Percentiles rank a stretch among this genome's conserved stretches.
Conservation (phyloP, 2,113 vertebrate genomes). For the Anguilla japonica region DNA sequence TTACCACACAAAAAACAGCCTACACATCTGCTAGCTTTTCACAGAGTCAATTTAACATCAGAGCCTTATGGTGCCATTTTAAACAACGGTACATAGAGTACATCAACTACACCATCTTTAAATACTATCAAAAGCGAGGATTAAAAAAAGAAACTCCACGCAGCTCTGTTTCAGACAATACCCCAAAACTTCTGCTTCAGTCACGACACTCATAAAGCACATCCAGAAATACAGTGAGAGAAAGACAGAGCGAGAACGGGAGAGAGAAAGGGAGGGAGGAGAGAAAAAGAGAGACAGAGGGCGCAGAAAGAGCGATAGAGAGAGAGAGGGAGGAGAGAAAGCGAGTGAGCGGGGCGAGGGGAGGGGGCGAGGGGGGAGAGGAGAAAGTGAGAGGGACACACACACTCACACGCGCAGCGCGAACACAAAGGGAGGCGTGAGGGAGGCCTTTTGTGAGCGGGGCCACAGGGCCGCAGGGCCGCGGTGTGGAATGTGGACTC, state of each 20-base stretch:
- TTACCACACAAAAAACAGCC: not conserved
- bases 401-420: not conserved
- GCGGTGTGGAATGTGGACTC: slow-evolving; percentile 29
- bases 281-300: not conserved
- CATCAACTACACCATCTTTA: no score
- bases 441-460: slow-evolving; percentile 35
- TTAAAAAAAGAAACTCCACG: no score
- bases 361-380: not conserved
- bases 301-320: not conserved
- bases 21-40: not conserved
- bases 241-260: not conserved
- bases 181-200: not conserved
- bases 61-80: not conserved
- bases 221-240: not conserved
- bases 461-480: slow-evolving; percentile 18
- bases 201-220: not conserved
- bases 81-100: not conserved
- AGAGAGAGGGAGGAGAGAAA: not conserved
- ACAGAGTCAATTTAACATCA: not conserved
- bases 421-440: slow-evolving; percentile 23
- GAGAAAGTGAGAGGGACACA: not conserved
- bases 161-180: not conserved
- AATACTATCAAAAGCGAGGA: no score
- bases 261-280: not conserved
- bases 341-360: not conserved